Evolutionary conservation across 2,888 invertebrate genomes (phyloP).

Genomic region (Trachelus iudaicus): DNA sequence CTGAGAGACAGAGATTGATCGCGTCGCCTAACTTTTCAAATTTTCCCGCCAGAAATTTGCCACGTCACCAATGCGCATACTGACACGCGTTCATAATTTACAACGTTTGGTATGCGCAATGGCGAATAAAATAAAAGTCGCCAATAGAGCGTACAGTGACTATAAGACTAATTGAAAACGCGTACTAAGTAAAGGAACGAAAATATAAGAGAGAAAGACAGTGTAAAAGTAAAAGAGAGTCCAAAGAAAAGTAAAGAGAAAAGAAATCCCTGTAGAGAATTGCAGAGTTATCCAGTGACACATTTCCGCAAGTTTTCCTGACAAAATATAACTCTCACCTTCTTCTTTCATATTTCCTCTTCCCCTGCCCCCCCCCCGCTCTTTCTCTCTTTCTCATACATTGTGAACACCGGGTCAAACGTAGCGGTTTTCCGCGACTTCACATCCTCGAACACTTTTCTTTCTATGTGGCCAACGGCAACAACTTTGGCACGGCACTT

Average conservation of each 20-base stretch:
- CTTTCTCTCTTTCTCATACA: background rate
- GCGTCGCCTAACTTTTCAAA: slow-evolving; percentile 22
- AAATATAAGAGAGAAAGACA: background rate
- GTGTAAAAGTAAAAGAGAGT: background rate
- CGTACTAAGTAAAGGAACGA: background rate
- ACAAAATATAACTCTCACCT: slow-evolving; percentile 10
- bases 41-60: background rate
- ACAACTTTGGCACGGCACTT: background rate
- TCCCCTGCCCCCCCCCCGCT: background rate
- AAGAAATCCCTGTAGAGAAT: background rate
- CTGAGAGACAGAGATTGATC: slow-evolving; percentile 33
- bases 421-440: background rate
- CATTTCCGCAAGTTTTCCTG: background rate
- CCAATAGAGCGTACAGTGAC: background rate
- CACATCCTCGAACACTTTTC: background rate
- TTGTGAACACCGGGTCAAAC: background rate
- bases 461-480: background rate
- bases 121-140: background rate
- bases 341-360: slow-evolving; percentile 8
- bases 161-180: background rate
- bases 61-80: background rate
- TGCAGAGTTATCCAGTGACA: background rate
- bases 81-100: background rate
- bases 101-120: background rate
- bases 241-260: background rate